Conservation (phyloP, 1,140 invertebrate species). For the Ceratosolen solmsi region DNA sequence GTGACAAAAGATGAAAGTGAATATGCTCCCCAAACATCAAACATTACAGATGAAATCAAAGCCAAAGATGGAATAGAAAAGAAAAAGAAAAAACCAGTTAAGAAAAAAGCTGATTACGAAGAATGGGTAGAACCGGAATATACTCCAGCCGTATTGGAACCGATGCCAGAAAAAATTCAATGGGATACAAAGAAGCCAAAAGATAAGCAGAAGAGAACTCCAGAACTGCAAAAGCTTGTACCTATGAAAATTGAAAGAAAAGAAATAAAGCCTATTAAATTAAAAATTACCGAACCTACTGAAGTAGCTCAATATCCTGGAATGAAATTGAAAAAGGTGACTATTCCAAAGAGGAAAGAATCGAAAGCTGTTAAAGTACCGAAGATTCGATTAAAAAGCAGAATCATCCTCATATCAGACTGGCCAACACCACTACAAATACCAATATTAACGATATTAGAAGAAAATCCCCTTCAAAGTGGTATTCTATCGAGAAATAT, state of each 20-base stretch:
- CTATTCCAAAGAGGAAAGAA: conserved; percentile 73
- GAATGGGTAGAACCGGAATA: conserved; percentile 72
- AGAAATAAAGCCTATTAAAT: conserved; percentile 69
- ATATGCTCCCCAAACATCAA: too few species aligned
- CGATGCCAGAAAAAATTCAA: conserved; percentile 71
- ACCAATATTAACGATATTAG: conserved; percentile 72
- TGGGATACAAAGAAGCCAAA: conserved; percentile 68
- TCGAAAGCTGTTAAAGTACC: conserved; percentile 73
- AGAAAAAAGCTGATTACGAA: conserved; percentile 69
- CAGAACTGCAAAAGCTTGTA: conserved; percentile 59
- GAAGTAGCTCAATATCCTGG: conserved; percentile 75
- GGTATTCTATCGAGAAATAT: conserved; percentile 81
- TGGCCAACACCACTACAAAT: conserved; percentile 76
- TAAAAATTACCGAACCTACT: conserved; percentile 66
- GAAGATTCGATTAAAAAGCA: conserved; percentile 79
- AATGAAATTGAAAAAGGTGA: conserved; percentile 79
- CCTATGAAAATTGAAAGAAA: conserved; percentile 70
- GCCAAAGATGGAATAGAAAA: too few species aligned
- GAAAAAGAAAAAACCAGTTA: conserved; percentile 67
- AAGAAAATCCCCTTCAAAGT: conserved; percentile 76
- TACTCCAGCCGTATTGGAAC: conserved; percentile 69
- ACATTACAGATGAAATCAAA: too few species aligned
- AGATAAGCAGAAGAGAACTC: conserved; percentile 63
- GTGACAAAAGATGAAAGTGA: too few species aligned
- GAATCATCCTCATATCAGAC: conserved; percentile 75